phyloP scores from a whole-genome alignment of 2,797 vertebrate genomes.

The Adrianichthys oophorus region DNA sequence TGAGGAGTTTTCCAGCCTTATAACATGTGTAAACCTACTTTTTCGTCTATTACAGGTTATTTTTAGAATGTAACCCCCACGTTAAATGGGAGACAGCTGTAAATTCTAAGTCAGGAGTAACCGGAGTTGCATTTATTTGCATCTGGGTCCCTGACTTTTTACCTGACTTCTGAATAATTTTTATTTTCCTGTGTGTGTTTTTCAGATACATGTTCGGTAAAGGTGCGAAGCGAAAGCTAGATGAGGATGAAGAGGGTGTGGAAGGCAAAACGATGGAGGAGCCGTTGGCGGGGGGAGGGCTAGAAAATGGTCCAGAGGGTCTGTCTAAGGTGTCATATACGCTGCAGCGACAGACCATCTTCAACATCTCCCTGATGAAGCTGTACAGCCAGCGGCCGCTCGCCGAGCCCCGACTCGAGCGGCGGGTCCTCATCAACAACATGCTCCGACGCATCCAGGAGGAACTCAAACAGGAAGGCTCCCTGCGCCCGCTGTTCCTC shows the following conservation, averaged over 20 bases:
- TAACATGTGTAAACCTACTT: too few species aligned
- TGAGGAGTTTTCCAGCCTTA: too few species aligned
- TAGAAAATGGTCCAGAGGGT: conserved; percentile 80
- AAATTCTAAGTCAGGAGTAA: too few species aligned
- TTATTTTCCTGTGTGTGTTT: conserved; percentile 11
- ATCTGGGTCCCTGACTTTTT: too few species aligned
- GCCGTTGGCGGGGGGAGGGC: conserved; percentile 75
- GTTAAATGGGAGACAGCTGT: too few species aligned
- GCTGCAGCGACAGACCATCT: conserved; percentile 98
- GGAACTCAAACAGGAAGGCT: conserved; percentile 93
- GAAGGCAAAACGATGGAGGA: conserved; percentile 95
- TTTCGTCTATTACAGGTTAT: too few species aligned
- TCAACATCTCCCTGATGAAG: conserved; percentile 99
- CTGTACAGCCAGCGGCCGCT: conserved; percentile 93
- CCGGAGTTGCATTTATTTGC: too few species aligned
- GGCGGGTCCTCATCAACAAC: conserved; percentile 98
- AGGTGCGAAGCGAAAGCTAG: conserved; percentile 99
- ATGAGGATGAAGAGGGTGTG: conserved; percentile 99
- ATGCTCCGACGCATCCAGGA: conserved; percentile 98
- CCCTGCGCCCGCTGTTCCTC: conserved; percentile 84
- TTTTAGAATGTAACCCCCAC: too few species aligned
- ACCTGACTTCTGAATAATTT: not conserved
- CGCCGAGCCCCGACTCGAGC: conserved; percentile 92
- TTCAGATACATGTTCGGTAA: conserved; percentile 99
- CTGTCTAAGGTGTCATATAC: conserved; percentile 97